Base-by-base conservation (phyloP, 2,113 vertebrate species). In the Pandion haliaetus region DNA sequence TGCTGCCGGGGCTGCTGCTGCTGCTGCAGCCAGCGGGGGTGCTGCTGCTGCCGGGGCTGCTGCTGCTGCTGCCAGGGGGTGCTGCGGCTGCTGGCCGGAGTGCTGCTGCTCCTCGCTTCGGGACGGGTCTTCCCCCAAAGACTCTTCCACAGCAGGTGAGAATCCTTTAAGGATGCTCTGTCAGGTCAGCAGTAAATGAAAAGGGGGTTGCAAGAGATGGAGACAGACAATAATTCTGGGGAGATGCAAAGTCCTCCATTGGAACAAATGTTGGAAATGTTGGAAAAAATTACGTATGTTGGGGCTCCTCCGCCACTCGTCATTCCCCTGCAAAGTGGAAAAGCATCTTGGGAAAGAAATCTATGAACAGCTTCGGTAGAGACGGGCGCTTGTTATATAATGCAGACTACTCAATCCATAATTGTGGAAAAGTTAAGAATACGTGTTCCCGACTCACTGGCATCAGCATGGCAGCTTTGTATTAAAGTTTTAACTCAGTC, bases 161-260 rank as follows among this genome's bases (percentile, higher is more conserved):
- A 23, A 28, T 5, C 38, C 25, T 8, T 42, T 14, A 12, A 3
- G 70, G 11, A 4, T 54, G 79, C 12, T 52, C 36, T 52, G 26
- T 42, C 17, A 9, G 21, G 34, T 44, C 44, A 8, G 1, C 26
- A 1, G 12, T 2, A 23, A 44, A 11, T 19, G 5, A 18, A 78
- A 58, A 29, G 9, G 1, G n/a, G 19, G 6, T 15, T 2, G 55
- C 7, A 29, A 32, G 47, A 28, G 42, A 14, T 15, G 69, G 29
- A 73, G 44, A 16, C 2, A 3, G 12, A 3, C 5, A 5, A 0
- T 2, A 17, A 14, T 4, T 38, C 17, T 8, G 36, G 26, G 18
- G 20, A 80, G 7, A 17, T 8, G 36, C 7, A 3, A 5, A 3
- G 23, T 8, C 59, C 82, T 34, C 4, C 23, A 15, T 6, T 9